These are phyloP conservation scores for Ctenopoma multispine DNA, from an alignment of 2,797 vertebrate species.

Conservation along the genomic window DNA sequence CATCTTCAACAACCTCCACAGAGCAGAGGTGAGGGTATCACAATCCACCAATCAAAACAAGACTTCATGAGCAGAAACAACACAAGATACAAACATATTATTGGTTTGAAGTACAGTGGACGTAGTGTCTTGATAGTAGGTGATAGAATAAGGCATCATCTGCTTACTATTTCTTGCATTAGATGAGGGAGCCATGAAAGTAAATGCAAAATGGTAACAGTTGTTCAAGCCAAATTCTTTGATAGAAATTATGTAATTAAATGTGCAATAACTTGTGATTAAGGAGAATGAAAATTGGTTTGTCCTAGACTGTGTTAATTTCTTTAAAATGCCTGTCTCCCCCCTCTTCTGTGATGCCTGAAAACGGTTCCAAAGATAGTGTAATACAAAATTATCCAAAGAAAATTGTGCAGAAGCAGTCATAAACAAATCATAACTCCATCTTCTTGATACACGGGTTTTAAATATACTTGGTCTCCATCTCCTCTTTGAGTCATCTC, in stretches of 20 bases:
- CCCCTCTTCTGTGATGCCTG: conserved; percentile 14
- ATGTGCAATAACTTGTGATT: conserved; percentile 15
- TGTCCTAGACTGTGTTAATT: conserved; percentile 5
- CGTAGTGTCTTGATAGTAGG: too few relatives aligned
- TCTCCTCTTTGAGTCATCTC: conserved; percentile 72
- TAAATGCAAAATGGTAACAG: background rate
- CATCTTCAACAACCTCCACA: too few relatives aligned
- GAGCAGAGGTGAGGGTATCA: too few relatives aligned
- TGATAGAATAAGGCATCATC: background rate
- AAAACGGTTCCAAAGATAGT: conserved; percentile 28
- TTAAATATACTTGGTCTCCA: conserved; percentile 55
- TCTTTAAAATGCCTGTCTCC: conserved; percentile 10
- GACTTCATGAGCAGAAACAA: too few relatives aligned
- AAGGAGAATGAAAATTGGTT: background rate
- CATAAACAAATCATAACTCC: conserved; percentile 54
- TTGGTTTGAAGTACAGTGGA: too few relatives aligned
- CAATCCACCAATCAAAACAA: too few relatives aligned
- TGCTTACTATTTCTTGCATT: background rate
- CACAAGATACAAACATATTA: too few relatives aligned
- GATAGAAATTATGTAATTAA: conserved; percentile 14
- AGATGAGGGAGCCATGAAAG: conserved; percentile 13
- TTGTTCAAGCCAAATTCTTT: conserved; percentile 1
- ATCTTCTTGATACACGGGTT: conserved; percentile 45
- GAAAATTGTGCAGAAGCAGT: conserved; percentile 28
- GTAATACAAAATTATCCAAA: conserved; percentile 23